Percentiles rank a stretch among this genome's conserved stretches.
These are phyloP conservation scores for Maccullochella peelii DNA, from an alignment of 2,113 vertebrate genomes.

Conservation along the genomic window DNA sequence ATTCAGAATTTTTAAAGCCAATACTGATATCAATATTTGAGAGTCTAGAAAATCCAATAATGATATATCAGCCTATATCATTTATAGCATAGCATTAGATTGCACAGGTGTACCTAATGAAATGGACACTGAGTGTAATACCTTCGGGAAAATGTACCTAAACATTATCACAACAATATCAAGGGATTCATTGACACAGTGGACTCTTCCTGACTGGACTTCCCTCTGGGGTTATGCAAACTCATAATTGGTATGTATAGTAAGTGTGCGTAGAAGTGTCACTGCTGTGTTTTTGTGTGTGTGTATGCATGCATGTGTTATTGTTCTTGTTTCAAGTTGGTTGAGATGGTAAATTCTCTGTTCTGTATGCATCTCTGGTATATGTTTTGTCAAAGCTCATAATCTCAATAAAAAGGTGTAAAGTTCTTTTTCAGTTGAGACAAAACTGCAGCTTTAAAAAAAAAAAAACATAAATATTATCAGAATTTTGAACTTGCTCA, in stretches of 20 bases:
- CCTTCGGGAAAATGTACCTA: background rate
- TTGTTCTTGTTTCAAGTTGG: background rate
- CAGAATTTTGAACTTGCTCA: conserved; percentile 55
- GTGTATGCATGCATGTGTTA: background rate
- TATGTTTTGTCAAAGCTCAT: background rate
- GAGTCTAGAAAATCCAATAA: background rate
- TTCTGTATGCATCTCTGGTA: background rate
- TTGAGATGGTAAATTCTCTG: background rate
- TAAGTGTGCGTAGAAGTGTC: background rate
- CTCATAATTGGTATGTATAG: too few relatives aligned
- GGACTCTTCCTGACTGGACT: too few relatives aligned
- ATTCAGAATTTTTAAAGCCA: background rate
- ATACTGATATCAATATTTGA: background rate
- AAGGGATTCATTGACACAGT: background rate
- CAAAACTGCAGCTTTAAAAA: conserved; percentile 20
- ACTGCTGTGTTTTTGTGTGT: background rate
- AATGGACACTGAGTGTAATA: too few relatives aligned
- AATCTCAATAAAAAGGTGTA: background rate
- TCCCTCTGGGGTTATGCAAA: background rate
- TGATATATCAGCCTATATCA: background rate
- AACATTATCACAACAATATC: background rate
- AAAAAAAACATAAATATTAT: conserved; percentile 42
- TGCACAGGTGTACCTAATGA: too few relatives aligned
- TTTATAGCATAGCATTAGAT: background rate
- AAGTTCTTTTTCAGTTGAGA: background rate